Evolutionary conservation across 2,797 vertebrate species (phyloP).

Genomic region (Galago senegalensis): DNA sequence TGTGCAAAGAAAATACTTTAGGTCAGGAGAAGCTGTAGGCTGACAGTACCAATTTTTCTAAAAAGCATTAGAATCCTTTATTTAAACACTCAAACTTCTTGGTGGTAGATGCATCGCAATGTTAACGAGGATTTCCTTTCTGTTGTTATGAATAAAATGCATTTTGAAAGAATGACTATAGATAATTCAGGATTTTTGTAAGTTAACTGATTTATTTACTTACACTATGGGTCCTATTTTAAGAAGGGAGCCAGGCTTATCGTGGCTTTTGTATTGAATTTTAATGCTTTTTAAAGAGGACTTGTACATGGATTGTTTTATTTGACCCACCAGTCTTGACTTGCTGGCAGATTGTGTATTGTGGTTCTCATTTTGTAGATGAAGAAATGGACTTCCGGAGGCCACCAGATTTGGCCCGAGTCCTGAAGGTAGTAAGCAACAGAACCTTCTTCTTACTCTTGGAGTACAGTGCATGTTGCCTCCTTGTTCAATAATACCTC

Average conservation of each 20-base stretch:
- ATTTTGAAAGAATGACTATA: not conserved
- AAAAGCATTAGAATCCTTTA: slow-evolving; percentile 33
- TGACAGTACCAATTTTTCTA: slow-evolving; percentile 45
- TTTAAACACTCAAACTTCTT: slow-evolving; percentile 32
- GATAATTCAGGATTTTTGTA: slow-evolving; percentile 20
- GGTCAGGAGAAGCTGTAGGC: slow-evolving; percentile 52
- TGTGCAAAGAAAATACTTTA: slow-evolving; percentile 21
- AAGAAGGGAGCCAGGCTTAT: not conserved
- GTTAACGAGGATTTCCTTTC: slow-evolving; percentile 36
- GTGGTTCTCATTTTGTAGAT: not conserved
- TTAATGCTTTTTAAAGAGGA: not conserved
- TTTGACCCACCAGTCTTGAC: not conserved
- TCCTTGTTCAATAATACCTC: no score
- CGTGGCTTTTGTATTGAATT: not conserved
- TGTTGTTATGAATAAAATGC: not conserved
- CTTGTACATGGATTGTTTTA: not conserved
- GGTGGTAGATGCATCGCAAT: not conserved
- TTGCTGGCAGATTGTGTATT: not conserved
- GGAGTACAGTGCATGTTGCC: not conserved
- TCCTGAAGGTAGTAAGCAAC: not conserved
- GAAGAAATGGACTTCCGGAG: not conserved
- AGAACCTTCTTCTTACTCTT: not conserved
- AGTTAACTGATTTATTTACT: not conserved
- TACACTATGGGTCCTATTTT: not conserved
- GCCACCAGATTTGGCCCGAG: not conserved